Percentiles rank a stretch among this genome's conserved stretches.
Evolutionary conservation across 2,113 vertebrate genomes (phyloP).

Genomic region (Ginglymostoma cirratum): DNA sequence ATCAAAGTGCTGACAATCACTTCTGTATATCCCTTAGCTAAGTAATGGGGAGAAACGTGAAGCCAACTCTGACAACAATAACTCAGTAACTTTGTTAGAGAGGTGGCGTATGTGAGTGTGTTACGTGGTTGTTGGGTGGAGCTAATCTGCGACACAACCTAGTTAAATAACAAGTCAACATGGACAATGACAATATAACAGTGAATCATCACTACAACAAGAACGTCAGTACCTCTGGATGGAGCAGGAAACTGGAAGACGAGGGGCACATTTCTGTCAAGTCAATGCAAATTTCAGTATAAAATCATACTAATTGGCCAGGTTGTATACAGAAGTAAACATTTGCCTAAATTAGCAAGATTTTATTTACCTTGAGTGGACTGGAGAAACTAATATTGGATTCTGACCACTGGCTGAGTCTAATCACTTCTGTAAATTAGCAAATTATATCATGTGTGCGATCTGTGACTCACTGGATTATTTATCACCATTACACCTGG

Average conservation of each 20-base stretch:
- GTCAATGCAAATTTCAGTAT: background rate
- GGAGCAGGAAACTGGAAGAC: background rate
- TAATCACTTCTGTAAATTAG: background rate
- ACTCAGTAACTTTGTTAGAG: background rate
- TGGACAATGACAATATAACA: background rate
- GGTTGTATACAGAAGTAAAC: background rate
- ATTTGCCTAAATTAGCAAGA: background rate
- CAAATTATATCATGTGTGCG: background rate
- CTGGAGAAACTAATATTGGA: slow-evolving; percentile 2
- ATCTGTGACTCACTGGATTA: background rate
- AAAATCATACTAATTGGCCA: background rate
- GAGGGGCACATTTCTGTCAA: background rate
- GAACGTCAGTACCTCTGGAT: background rate
- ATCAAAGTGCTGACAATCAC: background rate
- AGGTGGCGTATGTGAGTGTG: background rate
- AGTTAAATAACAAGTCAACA: background rate
- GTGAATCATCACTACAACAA: background rate
- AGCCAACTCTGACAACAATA: background rate
- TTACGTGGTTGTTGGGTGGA: background rate
- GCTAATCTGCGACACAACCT: background rate
- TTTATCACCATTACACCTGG: background rate
- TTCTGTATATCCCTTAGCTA: background rate
- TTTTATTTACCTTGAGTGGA: background rate
- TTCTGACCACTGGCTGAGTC: background rate
- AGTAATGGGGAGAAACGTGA: background rate